Base-by-base conservation (phyloP, 2,113 vertebrate genomes). In the Cyphomyrus discorhynchus region DNA sequence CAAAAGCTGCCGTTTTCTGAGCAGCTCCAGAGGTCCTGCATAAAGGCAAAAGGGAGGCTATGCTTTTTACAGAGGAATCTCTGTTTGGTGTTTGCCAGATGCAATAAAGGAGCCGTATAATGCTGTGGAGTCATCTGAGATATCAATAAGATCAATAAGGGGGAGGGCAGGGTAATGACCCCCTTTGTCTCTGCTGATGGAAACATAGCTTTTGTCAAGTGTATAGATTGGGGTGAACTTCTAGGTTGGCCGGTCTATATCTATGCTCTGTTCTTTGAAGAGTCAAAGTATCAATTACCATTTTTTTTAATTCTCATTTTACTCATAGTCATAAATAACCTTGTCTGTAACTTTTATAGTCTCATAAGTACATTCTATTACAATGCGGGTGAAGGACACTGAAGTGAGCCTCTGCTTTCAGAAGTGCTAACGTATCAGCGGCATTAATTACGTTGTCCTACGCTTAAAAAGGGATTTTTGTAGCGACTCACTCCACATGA, bases 121-220 rank as follows among this genome's bases (percentile, higher is more conserved):
- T 35, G 10, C 31, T 53, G 5, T 24, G 27, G 49, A 52, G 50
- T 87, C 50, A 50, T 47, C 85, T 21, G 5, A 19, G 27, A 31
- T 87, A 27, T 87, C 85, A 87, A 42, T 87, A 3, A 19, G 15
- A 56, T 87, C 85, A 87, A 19, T 87, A 39, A 50, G 35, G 15
- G 15, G 85, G 50, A 87, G 50, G 27, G 9, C 50, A 56, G 27
- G 15, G n/a, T 53, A 86, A 87, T 35, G 11, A 17, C 49, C 50
- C 27, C 27, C 50, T 87, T 87, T 87, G n/a, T 53, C 50, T 53
- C 47, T 21, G n/a, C n/a, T 87, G 85, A 87, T 87, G 47, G 47
- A 87, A 87, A 87, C 50, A 24, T 35, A 87, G 45, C 85, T 87
- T 87, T 53, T 87, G 47, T 53, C 47, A 35, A 53, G 85, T 19